Conservation (phyloP, 2,113 vertebrate species). For the Athene noctua region DNA sequence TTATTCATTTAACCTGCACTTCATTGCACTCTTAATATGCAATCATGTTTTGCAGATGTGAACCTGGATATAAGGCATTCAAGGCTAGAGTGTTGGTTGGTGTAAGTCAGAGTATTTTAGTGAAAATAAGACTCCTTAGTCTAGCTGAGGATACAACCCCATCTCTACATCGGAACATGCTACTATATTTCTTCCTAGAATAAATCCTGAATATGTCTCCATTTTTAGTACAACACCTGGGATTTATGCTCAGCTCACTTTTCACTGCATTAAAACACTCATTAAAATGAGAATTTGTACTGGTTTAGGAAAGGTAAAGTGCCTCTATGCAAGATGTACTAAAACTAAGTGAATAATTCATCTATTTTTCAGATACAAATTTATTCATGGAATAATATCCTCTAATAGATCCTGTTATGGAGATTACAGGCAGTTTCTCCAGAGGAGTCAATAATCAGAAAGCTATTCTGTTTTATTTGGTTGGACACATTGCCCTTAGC, state of each 20-base stretch:
- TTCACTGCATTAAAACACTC: background rate
- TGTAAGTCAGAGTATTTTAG: background rate
- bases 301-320: background rate
- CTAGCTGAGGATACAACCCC: background rate
- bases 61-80: background rate
- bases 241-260: conserved; percentile 2
- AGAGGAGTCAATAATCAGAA: background rate
- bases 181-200: conserved; percentile 1
- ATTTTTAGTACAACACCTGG: conserved; percentile 39
- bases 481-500: background rate
- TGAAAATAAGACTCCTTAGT: background rate
- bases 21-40: conserved; percentile 25
- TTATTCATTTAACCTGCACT: conserved; percentile 61
- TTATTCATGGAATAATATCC: conserved; percentile 12
- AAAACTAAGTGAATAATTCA: conserved; percentile 44
- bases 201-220: background rate
- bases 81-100: background rate
- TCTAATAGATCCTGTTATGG: conserved; percentile 1
- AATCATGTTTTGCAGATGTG: conserved; percentile 25
- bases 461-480: background rate
- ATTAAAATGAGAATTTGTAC: conserved; percentile 27
- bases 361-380: conserved; percentile 37
- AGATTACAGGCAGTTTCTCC: background rate
- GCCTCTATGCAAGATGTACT: background rate
- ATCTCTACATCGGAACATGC: background rate